These are phyloP conservation scores for Nothocercus nigrocapillus DNA, from an alignment of 2,113 vertebrate genomes.

Conservation along the genomic window DNA sequence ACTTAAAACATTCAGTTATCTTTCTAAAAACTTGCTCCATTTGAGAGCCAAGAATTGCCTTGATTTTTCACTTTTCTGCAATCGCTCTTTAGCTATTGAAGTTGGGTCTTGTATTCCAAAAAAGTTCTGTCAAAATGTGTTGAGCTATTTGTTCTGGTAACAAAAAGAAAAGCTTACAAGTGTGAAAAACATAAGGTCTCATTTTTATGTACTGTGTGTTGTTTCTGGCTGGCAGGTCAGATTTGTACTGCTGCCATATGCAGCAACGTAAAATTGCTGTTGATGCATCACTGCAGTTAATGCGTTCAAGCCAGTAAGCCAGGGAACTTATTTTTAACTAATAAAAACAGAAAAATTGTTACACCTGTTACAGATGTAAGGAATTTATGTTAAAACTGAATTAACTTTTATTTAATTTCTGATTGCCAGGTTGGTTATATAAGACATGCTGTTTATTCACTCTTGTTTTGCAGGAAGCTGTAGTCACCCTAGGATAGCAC, in stretches of 20 bases:
- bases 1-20: neutral
- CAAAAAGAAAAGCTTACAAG: neutral
- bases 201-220: neutral
- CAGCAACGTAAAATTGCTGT: conserved; percentile 50
- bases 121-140: neutral
- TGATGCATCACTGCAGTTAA: conserved; percentile 35
- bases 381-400: conserved; percentile 25
- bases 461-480: neutral
- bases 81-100: neutral
- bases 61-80: neutral
- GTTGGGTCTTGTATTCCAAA: neutral
- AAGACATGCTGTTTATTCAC: neutral
- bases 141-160: neutral
- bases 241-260: conserved; percentile 7
- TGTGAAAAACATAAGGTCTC: neutral
- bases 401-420: neutral
- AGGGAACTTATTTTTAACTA: conserved; percentile 24
- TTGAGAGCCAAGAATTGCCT: neutral
- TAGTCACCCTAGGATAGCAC: neutral
- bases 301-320: neutral
- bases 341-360: neutral
- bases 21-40: neutral
- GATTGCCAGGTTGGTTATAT: neutral
- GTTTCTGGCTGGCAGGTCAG: conserved; percentile 40
- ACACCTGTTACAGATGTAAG: conserved; percentile 13